These are phyloP conservation scores for Myzus persicae DNA, from an alignment of 1,140 invertebrate genomes.

Conservation along the genomic window DNA sequence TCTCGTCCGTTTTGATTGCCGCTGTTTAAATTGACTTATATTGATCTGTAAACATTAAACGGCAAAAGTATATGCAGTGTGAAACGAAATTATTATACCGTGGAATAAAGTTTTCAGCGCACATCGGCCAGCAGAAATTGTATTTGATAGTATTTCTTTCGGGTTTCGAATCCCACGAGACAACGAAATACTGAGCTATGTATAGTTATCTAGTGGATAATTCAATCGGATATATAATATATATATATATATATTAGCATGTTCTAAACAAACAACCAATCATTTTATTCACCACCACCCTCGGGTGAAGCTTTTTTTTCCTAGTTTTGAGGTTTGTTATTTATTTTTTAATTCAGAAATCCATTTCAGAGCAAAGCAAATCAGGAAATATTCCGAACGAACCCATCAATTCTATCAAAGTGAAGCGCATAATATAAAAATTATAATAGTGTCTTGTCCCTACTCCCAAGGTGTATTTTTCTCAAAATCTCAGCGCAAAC, in stretches of 20 bases:
- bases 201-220: background rate
- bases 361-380: too few species aligned
- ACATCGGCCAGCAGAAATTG: background rate
- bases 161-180: background rate
- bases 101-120: background rate
- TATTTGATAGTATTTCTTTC: background rate
- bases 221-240: background rate
- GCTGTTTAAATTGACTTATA: too few species aligned
- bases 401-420: background rate
- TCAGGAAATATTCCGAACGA: background rate
- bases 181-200: background rate
- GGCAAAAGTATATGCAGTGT: background rate
- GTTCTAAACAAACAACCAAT: too few species aligned
- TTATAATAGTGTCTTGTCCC: background rate
- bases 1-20: background rate
- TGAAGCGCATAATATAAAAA: background rate
- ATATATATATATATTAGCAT: too few species aligned
- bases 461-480: background rate
- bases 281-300: too few species aligned
- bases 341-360: background rate
- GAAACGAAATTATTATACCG: background rate
- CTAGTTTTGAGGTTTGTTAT: background rate
- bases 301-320: background rate
- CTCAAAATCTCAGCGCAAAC: background rate
- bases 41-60: background rate